Percentiles rank a stretch among this genome's conserved stretches.
phyloP scores from a whole-genome alignment of 2,888 invertebrate genomes.

The Phaonia tiefii region DNA sequence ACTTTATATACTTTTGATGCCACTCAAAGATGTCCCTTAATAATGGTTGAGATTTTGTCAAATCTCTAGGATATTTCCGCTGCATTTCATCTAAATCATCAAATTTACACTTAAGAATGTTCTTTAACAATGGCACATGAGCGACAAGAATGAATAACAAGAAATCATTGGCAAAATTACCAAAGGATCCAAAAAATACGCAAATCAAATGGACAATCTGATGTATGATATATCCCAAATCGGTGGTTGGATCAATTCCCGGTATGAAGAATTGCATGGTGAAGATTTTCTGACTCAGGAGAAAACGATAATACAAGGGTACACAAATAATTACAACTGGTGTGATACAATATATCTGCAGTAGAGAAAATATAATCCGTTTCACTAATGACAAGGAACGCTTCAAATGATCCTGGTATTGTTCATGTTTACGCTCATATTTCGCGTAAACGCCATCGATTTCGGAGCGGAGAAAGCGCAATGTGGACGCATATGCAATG shows the following conservation, averaged over 20 bases:
- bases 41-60: not conserved
- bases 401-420: conserved; percentile 24
- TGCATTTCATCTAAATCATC: conserved; percentile 37
- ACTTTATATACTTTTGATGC: conserved; percentile 52
- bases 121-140: conserved; percentile 44
- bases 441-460: conserved; percentile 33
- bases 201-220: not conserved
- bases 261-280: conserved; percentile 25
- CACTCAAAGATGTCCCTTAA: conserved; percentile 49
- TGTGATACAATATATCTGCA: not conserved
- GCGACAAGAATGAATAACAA: conserved; percentile 33
- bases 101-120: conserved; percentile 51
- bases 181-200: conserved; percentile 22
- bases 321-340: not conserved
- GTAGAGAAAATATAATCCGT: not conserved
- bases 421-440: not conserved
- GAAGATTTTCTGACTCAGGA: not conserved
- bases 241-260: conserved; percentile 10
- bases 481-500: not conserved
- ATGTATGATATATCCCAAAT: conserved; percentile 28
- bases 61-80: not conserved
- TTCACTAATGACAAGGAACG: conserved; percentile 13
- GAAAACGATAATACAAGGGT: not conserved
- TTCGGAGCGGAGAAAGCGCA: conserved; percentile 22
- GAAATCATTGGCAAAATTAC: conserved; percentile 38